Evolutionary conservation across 2,113 vertebrate species (phyloP).

Genomic region (Tragelaphus strepsiceros): DNA sequence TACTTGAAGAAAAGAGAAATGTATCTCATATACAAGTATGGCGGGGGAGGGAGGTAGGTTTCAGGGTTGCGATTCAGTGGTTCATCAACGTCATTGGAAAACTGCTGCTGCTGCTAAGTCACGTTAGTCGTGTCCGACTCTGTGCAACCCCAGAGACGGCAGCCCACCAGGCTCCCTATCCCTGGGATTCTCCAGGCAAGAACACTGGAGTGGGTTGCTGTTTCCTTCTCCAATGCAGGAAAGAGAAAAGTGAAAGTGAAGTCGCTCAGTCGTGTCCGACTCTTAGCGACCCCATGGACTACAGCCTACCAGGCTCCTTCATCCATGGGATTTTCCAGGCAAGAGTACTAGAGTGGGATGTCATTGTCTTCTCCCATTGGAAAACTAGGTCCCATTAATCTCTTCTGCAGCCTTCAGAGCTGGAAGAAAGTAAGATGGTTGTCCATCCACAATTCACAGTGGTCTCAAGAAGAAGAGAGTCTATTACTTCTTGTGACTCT

Average conservation of each 20-base stretch:
- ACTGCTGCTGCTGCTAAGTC: not conserved
- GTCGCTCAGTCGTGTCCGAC: too few relatives aligned
- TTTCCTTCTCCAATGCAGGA: too few relatives aligned
- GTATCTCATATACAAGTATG: not conserved
- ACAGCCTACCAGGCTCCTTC: too few relatives aligned
- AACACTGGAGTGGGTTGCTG: too few relatives aligned
- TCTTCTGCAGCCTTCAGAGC: not conserved
- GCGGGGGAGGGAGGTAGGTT: not conserved
- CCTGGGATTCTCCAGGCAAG: too few relatives aligned
- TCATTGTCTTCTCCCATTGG: not conserved
- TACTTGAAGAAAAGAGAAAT: not conserved
- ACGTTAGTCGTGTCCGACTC: too few relatives aligned
- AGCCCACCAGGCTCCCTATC: too few relatives aligned
- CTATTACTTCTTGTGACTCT: not conserved
- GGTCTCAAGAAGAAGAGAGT: not conserved
- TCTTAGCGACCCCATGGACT: too few relatives aligned
- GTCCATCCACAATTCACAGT: not conserved
- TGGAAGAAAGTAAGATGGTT: not conserved
- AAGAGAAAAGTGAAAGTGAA: too few relatives aligned
- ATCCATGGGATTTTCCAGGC: too few relatives aligned
- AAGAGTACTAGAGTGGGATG: too few relatives aligned
- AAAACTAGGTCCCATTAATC: not conserved
- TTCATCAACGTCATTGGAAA: not conserved
- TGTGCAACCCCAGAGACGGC: too few relatives aligned
- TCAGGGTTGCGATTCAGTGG: not conserved